phyloP scores from a whole-genome alignment of 2,113 vertebrate genomes.

The Lagopus leucura region DNA sequence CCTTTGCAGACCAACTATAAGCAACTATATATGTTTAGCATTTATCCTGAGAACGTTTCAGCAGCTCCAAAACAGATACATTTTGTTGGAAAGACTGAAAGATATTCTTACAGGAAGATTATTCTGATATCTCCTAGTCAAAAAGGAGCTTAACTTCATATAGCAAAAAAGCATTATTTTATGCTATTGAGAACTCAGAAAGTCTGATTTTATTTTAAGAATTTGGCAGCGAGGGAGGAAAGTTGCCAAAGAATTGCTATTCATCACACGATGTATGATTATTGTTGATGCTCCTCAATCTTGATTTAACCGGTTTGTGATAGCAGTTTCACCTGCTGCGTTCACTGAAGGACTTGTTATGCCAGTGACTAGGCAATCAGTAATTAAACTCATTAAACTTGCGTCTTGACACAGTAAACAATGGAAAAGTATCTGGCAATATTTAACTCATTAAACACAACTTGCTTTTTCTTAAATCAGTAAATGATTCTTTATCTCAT shows the following conservation, averaged over 20 bases:
- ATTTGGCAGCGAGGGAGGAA: not conserved
- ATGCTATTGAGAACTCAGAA: not conserved
- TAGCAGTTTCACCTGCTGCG: not conserved
- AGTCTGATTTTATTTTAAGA: constrained; percentile 4
- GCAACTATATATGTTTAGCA: not conserved
- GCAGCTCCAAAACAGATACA: not conserved
- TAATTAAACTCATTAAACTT: not conserved
- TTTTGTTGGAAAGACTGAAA: not conserved
- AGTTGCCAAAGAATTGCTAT: not conserved
- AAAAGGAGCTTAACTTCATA: not conserved
- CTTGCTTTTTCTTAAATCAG: not conserved
- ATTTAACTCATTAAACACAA: not conserved
- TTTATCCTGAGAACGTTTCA: not conserved
- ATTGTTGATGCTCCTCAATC: not conserved
- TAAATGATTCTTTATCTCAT: not conserved
- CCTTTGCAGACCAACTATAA: not conserved
- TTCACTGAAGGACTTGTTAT: not conserved
- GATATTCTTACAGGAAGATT: not conserved
- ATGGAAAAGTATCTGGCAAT: not conserved
- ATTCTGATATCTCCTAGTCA: not conserved
- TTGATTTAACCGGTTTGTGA: not conserved
- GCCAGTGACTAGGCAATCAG: not conserved
- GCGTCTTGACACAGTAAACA: not conserved
- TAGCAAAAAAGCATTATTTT: not conserved
- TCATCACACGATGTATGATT: not conserved